Percentiles rank a stretch among this genome's conserved stretches.
Conservation (phyloP, 2,113 vertebrate species). For the Platycercus adscitus region DNA sequence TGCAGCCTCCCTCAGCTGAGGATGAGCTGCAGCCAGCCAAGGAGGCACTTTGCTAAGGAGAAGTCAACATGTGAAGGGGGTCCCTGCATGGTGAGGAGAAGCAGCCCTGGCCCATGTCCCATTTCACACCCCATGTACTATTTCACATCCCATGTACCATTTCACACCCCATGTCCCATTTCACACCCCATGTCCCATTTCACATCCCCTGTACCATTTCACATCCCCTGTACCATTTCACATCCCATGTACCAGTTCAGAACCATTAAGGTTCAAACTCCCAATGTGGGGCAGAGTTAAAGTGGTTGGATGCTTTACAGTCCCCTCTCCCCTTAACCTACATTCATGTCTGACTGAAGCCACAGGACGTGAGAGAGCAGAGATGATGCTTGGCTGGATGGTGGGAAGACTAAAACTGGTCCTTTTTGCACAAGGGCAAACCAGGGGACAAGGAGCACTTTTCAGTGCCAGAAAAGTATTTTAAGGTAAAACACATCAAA, state of each 20-base stretch:
- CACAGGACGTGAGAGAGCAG: neutral
- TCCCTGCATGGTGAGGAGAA: neutral
- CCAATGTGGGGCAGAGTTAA: neutral
- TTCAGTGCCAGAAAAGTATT: neutral
- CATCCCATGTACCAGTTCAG: neutral
- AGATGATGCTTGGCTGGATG: neutral
- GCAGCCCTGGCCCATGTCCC: accelerated
- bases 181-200: accelerated
- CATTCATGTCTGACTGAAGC: accelerated
- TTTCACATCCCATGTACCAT: too few species aligned
- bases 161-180: too few species aligned
- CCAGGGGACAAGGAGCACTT: neutral
- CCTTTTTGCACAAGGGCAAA: slow-evolving; percentile 21
- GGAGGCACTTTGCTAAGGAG: neutral
- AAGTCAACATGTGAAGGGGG: neutral
- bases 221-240: neutral
- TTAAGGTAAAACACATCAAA: slow-evolving; percentile 37
- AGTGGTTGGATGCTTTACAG: neutral
- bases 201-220: neutral
- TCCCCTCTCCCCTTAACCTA: neutral
- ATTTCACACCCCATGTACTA: neutral
- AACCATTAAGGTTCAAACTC: neutral
- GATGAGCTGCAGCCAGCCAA: neutral
- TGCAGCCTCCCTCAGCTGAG: neutral
- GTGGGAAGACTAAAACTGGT: neutral